These are phyloP conservation scores for Stomatorhinus walkeri DNA, from an alignment of 2,797 vertebrate species.

Conservation along the genomic window DNA sequence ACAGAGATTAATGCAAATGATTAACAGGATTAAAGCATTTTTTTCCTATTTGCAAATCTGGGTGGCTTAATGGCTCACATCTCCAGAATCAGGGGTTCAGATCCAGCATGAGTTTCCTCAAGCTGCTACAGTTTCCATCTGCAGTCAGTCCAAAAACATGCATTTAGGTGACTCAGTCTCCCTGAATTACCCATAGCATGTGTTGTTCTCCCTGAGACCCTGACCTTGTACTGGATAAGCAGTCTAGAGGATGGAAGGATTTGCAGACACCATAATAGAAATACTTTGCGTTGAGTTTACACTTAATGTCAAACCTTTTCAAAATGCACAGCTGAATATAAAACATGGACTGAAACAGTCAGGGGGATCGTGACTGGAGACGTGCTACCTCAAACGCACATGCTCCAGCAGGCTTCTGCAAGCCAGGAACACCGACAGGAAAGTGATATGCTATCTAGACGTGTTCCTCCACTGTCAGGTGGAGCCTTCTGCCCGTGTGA, in stretches of 20 bases:
- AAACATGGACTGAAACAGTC: neutral
- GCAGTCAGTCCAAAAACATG: neutral
- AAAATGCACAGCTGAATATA: neutral
- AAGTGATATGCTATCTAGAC: neutral
- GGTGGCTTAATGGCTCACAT: neutral
- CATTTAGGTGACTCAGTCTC: neutral
- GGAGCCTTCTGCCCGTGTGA: neutral
- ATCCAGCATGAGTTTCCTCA: neutral
- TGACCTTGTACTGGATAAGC: neutral
- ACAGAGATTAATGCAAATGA: neutral
- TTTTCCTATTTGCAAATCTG: neutral
- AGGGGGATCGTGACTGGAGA: neutral
- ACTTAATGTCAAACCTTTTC: neutral
- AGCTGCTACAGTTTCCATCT: neutral
- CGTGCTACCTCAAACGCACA: neutral
- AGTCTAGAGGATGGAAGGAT: neutral
- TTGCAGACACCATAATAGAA: neutral
- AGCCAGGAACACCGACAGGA: neutral
- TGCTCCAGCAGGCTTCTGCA: neutral
- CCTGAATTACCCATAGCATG: neutral
- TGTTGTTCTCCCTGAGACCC: neutral
- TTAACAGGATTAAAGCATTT: conserved; percentile 1
- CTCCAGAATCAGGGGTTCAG: neutral
- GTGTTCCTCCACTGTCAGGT: neutral
- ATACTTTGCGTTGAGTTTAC: neutral